phyloP scores from a whole-genome alignment of 2,888 invertebrate species.

The Philhelius pedissequus region DNA sequence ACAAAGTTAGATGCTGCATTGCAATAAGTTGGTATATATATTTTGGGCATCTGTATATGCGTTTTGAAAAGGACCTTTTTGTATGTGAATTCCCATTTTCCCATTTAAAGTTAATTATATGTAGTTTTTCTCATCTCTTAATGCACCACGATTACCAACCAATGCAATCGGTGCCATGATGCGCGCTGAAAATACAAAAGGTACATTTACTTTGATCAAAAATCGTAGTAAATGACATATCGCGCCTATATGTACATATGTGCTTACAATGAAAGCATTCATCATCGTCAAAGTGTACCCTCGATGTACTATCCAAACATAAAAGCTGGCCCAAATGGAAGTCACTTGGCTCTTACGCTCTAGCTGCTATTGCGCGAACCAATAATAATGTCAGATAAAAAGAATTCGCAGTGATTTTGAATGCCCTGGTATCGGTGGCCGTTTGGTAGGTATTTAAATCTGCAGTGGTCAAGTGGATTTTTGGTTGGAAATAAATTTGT shows the following conservation, averaged over 20 bases:
- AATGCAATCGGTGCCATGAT: background rate
- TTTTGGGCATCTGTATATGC: background rate
- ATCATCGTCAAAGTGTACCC: slow-evolving; percentile 27
- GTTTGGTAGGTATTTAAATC: background rate
- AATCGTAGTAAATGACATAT: slow-evolving; percentile 56
- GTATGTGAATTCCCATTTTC: background rate
- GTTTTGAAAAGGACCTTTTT: slow-evolving; percentile 15
- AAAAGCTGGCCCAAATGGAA: slow-evolving; percentile 50
- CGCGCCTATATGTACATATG: background rate
- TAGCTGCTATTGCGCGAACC: slow-evolving; percentile 14
- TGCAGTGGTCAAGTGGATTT: background rate
- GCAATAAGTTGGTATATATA: too few relatives aligned
- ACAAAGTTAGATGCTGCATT: background rate
- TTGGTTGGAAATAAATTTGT: background rate
- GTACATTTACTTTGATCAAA: slow-evolving; percentile 57
- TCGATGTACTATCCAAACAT: background rate
- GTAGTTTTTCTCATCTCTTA: background rate
- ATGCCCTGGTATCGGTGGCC: background rate
- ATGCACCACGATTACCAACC: background rate
- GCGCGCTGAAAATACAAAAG: slow-evolving; percentile 19
- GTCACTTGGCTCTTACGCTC: slow-evolving; percentile 35
- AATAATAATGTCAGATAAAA: slow-evolving; percentile 10
- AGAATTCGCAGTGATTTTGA: background rate
- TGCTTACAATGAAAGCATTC: slow-evolving; percentile 51
- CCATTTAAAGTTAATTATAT: background rate